Evolutionary conservation across 1,140 invertebrate species (phyloP), one percentile per base, ranked within the genome.

Genomic region (Helicoverpa zea): DNA sequence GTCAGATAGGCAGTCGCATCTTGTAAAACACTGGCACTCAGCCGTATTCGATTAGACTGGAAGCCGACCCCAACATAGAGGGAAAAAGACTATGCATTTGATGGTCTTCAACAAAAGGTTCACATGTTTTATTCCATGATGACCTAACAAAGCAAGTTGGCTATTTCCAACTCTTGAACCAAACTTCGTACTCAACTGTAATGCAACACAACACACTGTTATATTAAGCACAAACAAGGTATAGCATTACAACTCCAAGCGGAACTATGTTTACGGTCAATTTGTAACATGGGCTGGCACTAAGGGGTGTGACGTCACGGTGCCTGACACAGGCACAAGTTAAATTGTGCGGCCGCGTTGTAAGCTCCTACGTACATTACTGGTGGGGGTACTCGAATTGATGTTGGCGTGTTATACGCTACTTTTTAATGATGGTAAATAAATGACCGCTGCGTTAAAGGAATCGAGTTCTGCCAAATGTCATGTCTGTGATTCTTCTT

Each of bases 221-320:
- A 72, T 54, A 52, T 72, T 72, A 72, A 68, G 64, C 35, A 13
- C 47, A 68, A 49, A 72, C 68, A 72, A n/a, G 23, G 68, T 16
- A 72, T 72, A 72, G 23, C 49, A 72, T 54, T 72, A 72, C 68
- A 77, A 77, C 66, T 82, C 43, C 58, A 76, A 72, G 76, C 70
- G 77, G 75, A 85, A 87, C 82, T 83, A 86, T 84, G 81, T 88
- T 85, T 83, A 85, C 82, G 87, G 85, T 87, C 85, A 84, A 87
- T 88, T 88, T 88, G 81, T 73, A 79, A 80, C 80, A 75, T 70
- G 79, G 79, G 76, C 63, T 61, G 64, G 78, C 72, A 83, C 79
- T 79, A 81, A 83, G 79, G 64, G 76, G 59, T 72, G 18, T 84
- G 80, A 81, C 83, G 83, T 84, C 83, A 84, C 63, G 72, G 49